Evolutionary conservation across 2,888 invertebrate genomes (phyloP), one percentile per base, ranked within the genome.

Genomic region (Melanotus villosus): DNA sequence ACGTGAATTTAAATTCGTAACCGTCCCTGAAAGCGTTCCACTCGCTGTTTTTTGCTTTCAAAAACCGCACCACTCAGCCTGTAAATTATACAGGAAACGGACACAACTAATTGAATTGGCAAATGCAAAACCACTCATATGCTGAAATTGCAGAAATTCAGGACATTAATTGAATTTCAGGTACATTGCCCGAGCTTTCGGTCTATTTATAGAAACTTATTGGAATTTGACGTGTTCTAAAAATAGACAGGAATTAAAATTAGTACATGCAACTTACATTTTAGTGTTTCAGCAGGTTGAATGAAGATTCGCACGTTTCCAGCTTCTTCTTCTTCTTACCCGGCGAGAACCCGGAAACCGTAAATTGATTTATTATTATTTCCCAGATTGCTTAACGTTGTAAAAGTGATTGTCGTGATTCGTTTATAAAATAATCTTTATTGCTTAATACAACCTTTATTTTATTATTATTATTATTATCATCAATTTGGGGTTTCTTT

Each of bases 331-430:
- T 1, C 10, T 10, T 43, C 0, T 19, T 41, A 18, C 6, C 41
- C 7, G 41, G 16, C 2, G 43, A 16, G 18, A 41, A 18, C 41
- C n/a, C n/a, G n/a, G 16, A 43, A 10, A 19, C 18, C 19, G 19
- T 43, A 43, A 19, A 18, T 16, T 6, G 21, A 16, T 45, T 45
- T 23, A 45, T 57, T 57, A 19, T 57, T 57, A 57, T 59, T 59
- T 30, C 19, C 19, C 10, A 10, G 12, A 32, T 34, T 18, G 34
- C 34, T 18, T 32, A 16, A 9, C 5, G 10, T 45, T 43, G 18
- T 43, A 43, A 19, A 43, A n/a, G 12, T 47, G 47, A 47, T 47
- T 47, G 47, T 47, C 47, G 10, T 19, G 19, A 21, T 52, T 30
- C 19, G 19, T 12, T 23, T 19, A n/a, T n/a, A n/a, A n/a, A n/a